These are phyloP conservation scores for Ramphastos sulfuratus DNA, from an alignment of 2,113 vertebrate species.

Conservation along the genomic window DNA sequence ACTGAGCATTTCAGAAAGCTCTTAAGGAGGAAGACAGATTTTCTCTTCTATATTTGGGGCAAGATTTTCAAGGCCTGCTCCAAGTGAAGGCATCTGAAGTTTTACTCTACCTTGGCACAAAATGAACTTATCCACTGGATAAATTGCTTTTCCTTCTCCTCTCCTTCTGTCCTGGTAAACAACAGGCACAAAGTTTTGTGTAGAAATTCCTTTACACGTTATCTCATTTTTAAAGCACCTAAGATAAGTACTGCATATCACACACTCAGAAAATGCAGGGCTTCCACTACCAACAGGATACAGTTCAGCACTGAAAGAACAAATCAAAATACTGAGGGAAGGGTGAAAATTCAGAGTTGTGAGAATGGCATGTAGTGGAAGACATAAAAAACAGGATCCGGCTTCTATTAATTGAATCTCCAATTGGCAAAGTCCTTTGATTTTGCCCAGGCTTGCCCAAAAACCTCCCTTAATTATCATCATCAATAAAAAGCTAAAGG, in stretches of 20 bases:
- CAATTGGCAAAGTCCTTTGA: background rate
- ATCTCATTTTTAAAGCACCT: background rate
- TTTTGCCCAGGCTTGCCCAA: conserved; percentile 38
- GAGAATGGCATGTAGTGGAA: background rate
- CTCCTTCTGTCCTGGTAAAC: background rate
- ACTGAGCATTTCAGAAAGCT: background rate
- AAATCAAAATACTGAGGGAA: background rate
- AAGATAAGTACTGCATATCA: background rate
- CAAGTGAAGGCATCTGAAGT: background rate
- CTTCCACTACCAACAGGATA: background rate
- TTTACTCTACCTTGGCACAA: background rate
- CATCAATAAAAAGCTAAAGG: conserved; percentile 55
- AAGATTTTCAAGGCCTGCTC: background rate
- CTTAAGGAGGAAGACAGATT: background rate
- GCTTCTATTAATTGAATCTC: background rate
- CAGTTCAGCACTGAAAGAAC: background rate
- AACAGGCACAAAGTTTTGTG: background rate
- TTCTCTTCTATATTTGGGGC: background rate
- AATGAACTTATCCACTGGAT: background rate
- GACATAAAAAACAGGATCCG: background rate
- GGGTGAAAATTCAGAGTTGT: background rate
- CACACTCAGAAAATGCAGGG: background rate
- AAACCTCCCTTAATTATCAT: conserved; percentile 34
- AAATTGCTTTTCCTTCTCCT: background rate
- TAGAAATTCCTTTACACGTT: background rate